Base-by-base conservation (phyloP, 1,140 invertebrate genomes). In the Trachymyrmex cornetzi region DNA sequence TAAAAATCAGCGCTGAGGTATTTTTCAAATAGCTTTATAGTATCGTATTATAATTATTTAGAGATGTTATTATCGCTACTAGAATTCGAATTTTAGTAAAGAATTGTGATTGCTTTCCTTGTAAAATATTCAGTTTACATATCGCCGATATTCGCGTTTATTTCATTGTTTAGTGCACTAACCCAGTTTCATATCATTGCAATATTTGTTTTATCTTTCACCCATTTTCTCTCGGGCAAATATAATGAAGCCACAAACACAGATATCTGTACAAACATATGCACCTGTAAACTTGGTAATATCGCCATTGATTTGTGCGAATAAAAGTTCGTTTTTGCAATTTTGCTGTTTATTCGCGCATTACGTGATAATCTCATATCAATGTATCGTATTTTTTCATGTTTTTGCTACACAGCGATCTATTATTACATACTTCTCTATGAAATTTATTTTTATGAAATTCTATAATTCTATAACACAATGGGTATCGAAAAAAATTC, bases 171-270 rank as follows among this genome's bases (percentile, higher is more conserved):
- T 48, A 63, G 4, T 12, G 14, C 12, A 63, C 9, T 66, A 38
- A 53, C 19, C 61, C 24, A 14, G 3, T 79, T 79, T 79, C 19
- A 27, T 30, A 44, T 77, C 16, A 24, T n/a, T 30, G 44, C 9
- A n/a, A 57, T 24, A 50, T 77, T 77, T 77, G 24, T 19, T 79
- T 79, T 64, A 64, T 79, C 44, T 79, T 57, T 57, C 38, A 48
- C 16, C 5, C 48, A 24, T 48, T 64, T 63, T 16, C 44, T 50
- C 5, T 50, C 19, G 44, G 3, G 61, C 19, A 66, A 34, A 48
- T 30, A 30, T 77, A 77, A 79, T 66, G 6, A n/a, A 79, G 19
- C 9, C 24, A 30, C 38, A 48, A 67, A 67, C 34, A 66, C 24
- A 66, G n/a, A 19, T 30, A 67, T 14, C 6, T 22, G 55, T 57